These are phyloP conservation scores for Pseudopipra pipra DNA, from an alignment of 2,113 vertebrate genomes.

Conservation along the genomic window DNA sequence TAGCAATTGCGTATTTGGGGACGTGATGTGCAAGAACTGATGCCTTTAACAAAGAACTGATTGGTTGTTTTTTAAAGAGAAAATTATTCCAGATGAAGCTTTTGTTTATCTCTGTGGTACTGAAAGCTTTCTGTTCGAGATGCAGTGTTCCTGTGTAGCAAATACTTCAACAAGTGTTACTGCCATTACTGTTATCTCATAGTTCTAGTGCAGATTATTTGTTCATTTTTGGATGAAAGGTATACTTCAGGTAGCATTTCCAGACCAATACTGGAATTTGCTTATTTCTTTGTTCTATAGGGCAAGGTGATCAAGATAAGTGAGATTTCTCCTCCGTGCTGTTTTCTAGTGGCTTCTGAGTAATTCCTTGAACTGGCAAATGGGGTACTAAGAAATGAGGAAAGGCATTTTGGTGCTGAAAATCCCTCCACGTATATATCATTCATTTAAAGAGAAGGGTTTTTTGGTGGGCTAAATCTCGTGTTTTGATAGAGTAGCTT, in stretches of 20 bases:
- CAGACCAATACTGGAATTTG: not conserved
- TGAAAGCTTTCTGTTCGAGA: not conserved
- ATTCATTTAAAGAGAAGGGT: not conserved
- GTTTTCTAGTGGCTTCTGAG: not conserved
- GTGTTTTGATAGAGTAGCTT: not conserved
- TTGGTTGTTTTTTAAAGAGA: not conserved
- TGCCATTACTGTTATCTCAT: not conserved
- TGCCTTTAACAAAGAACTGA: not conserved
- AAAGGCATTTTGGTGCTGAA: not conserved
- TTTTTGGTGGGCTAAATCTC: not conserved
- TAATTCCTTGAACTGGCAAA: not conserved
- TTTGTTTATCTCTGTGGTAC: not conserved
- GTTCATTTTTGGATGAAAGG: not conserved
- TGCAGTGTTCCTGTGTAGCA: not conserved
- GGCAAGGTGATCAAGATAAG: not conserved
- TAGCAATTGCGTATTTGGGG: not conserved
- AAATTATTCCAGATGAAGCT: not conserved
- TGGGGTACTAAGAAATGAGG: not conserved
- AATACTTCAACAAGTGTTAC: not conserved
- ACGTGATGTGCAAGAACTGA: not conserved
- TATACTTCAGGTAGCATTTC: not conserved
- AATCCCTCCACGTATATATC: rapidly evolving
- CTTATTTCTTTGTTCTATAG: not conserved
- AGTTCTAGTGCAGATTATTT: not conserved
- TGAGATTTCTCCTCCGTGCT: not conserved